Base-by-base conservation (phyloP, 1,140 invertebrate species). In the Cyclina sinensis region DNA sequence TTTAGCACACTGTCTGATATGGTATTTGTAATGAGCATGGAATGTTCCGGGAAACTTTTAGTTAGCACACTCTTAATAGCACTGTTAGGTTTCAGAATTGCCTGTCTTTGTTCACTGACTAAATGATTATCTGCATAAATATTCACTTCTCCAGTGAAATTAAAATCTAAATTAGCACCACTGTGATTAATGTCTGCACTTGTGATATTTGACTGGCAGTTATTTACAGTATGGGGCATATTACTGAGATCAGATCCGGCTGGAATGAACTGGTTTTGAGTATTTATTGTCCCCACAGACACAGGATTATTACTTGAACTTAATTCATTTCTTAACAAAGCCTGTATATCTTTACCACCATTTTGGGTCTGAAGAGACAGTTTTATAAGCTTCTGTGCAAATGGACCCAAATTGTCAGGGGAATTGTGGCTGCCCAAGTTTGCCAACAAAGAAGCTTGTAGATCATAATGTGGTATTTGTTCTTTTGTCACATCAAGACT, bases 321-420 rank as follows among this genome's bases (percentile, higher is more conserved):
- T 16, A 51, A 11, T 35, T 51, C 74, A 54, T 24, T 78, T 35
- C 46, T 78, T 2, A 78, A 37, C 43, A 78, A 30, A 1, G 43
- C 27, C 24, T 46, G n/a, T 5, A 51, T 57, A 27, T 24, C 39
- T 48, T 74, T 51, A 51, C 70, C 43, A 54, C 27, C 74, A 37
- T 5, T 37, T 14, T 46, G 27, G 16, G 62, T 83, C 37, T 83
- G 81, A 4, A 35, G 62, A 51, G 81, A 83, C 35, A 83, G 65
- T 48, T 83, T 39, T 7, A 76, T 78, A n/a, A 86, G 51, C 48
- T 86, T 86, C 11, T 57, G 46, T 57, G 84, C 68, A 78, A 76
- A 86, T 9, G 84, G 84, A 39, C 84, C 81, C 16, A 84, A 48
- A 46, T 24, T 57, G 21, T 78, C 43, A 2, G 32, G 3, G 12